These are phyloP conservation scores for Cantharis nigra DNA, from an alignment of 2,888 invertebrate species.

Conservation along the genomic window DNA sequence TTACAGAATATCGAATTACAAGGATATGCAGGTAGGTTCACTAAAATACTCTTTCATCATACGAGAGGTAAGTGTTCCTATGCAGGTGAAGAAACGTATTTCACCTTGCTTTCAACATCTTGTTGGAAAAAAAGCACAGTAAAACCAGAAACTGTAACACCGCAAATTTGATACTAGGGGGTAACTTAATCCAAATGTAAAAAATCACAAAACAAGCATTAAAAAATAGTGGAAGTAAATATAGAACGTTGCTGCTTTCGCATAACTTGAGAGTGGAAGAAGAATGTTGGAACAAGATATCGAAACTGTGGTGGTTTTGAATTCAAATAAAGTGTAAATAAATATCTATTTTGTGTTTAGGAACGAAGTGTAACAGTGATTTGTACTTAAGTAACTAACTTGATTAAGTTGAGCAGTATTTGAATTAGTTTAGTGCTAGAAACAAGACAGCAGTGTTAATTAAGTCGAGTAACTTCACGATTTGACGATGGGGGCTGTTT, in stretches of 20 bases:
- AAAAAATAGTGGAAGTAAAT: constrained; percentile 47
- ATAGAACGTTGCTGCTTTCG: constrained; percentile 37
- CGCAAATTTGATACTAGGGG: constrained; percentile 52
- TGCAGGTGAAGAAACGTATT: constrained; percentile 8
- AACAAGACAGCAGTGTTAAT: constrained; percentile 3
- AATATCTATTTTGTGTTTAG: constrained; percentile 56
- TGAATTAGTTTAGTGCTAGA: constrained; percentile 35
- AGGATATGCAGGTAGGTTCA: constrained; percentile 4
- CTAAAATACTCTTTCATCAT: neutral
- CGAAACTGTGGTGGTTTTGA: constrained; percentile 50
- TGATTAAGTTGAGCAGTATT: constrained; percentile 30
- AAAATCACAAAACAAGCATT: constrained; percentile 37
- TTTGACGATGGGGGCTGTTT: constrained; percentile 64
- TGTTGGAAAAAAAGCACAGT: constrained; percentile 12
- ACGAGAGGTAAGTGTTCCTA: neutral
- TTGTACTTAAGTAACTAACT: constrained; percentile 52
- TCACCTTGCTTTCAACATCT: constrained; percentile 27
- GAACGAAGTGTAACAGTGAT: constrained; percentile 54
- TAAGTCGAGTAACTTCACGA: neutral
- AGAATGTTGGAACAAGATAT: constrained; percentile 31
- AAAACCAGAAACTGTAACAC: constrained; percentile 37
- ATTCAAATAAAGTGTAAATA: constrained; percentile 51
- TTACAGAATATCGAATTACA: neutral
- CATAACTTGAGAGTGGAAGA: neutral
- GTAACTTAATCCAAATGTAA: constrained; percentile 46